Evolutionary conservation across 2,797 vertebrate genomes (phyloP).

Genomic region (Myotis planiceps): DNA sequence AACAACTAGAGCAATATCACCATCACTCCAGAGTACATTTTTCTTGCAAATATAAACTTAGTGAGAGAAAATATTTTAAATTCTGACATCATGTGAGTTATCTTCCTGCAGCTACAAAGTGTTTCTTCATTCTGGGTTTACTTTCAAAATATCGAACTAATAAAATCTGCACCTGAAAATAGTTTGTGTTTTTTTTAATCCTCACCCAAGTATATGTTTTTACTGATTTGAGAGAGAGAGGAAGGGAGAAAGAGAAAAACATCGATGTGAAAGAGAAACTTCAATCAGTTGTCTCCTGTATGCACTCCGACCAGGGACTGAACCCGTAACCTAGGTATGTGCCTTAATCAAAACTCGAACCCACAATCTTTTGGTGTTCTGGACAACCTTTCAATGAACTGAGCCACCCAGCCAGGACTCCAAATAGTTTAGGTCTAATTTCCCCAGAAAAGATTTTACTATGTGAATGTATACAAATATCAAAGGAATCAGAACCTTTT

Average conservation of each 20-base stretch:
- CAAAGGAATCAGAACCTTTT: not conserved
- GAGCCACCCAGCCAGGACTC: too few species aligned
- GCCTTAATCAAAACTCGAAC: not conserved
- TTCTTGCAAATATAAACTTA: not conserved
- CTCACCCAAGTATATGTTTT: not conserved
- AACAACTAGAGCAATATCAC: not conserved
- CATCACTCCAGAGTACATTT: not conserved
- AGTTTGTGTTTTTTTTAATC: not conserved
- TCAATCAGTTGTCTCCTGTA: not conserved
- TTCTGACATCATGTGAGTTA: not conserved
- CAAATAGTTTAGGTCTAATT: not conserved
- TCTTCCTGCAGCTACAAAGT: not conserved
- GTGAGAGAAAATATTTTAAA: not conserved
- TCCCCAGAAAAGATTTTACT: not conserved
- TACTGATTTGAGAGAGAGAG: not conserved
- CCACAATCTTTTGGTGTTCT: not conserved
- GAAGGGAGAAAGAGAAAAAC: not conserved
- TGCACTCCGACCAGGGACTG: not conserved
- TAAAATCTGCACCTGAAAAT: not conserved
- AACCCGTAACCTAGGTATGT: not conserved
- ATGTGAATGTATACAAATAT: not conserved
- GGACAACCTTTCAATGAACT: not conserved
- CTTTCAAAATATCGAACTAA: constrained; percentile 46
- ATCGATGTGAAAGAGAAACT: not conserved
- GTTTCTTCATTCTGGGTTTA: not conserved